Conservation (phyloP, 2,113 vertebrate species). For the Tapirus terrestris region DNA sequence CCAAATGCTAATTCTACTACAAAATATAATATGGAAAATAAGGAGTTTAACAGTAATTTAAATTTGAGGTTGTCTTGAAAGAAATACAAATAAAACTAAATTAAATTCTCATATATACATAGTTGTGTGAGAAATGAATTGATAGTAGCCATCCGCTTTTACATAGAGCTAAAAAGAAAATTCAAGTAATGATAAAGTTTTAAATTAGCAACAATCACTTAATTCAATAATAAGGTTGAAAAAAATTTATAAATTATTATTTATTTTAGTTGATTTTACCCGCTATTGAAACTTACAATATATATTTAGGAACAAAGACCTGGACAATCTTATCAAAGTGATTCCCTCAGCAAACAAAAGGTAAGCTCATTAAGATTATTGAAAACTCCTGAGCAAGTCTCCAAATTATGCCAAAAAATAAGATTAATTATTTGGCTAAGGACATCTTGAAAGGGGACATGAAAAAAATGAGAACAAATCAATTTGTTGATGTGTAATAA, state of each 20-base stretch:
- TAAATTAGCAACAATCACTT: slow-evolving; percentile 26
- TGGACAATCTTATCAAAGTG: slow-evolving; percentile 53
- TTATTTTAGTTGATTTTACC: slow-evolving; percentile 41
- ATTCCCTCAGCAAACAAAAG: slow-evolving; percentile 51
- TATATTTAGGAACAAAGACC: slow-evolving; percentile 48
- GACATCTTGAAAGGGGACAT: neutral
- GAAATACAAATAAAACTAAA: slow-evolving; percentile 5
- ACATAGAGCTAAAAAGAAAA: neutral
- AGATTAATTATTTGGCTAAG: neutral
- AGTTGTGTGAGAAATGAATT: neutral
- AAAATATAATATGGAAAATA: neutral
- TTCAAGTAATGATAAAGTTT: slow-evolving; percentile 16
- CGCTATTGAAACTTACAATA: neutral
- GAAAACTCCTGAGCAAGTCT: neutral
- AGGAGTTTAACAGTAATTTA: slow-evolving; percentile 18
- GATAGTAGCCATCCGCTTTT: slow-evolving; percentile 8
- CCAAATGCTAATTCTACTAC: neutral
- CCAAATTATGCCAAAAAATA: neutral
- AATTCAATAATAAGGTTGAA: neutral
- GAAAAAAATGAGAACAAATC: neutral
- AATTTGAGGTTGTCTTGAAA: neutral
- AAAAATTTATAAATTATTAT: neutral
- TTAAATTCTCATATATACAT: neutral
- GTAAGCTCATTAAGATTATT: slow-evolving; percentile 13
- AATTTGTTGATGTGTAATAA: slow-evolving; percentile 27